Evolutionary conservation across 2,113 vertebrate genomes (phyloP), one percentile per base, ranked within the genome.

Genomic region (Nibea albiflora): DNA sequence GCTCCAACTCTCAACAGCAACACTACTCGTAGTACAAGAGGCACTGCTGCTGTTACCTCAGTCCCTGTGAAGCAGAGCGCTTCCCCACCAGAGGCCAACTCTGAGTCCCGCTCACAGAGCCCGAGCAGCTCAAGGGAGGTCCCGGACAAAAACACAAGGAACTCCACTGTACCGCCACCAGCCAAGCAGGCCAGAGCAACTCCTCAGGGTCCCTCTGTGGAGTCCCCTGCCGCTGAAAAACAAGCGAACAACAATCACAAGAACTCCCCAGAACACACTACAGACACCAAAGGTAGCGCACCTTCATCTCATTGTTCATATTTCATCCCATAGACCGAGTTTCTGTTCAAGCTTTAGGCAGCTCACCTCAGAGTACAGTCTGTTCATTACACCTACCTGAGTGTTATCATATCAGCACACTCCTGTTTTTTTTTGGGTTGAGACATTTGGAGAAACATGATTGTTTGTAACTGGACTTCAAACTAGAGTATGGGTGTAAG

Each of bases 281-380:
- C 52, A 22, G 87, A 93, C 52, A 80, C 84, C 17, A 95, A 94
- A 93, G 94, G 95, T 95, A 94, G 4, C 0, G 4, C 35, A 11
- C 3, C 24, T 20, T 49, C 42, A 46, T 35, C 39, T 26, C 7
- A 0, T 50, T 19, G 19, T n/a, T 10, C 28, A 28, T 28, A 10
- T 6, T 49, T 35, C 2, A 24, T 17, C 24, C 53, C 53, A 20
- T 1, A 49, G 20, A 15, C 19, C 26, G 20, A 46, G 44, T 16
- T 57, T 60, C 12, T 52, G 8, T 52, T 28, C 16, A 24, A 60
- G 28, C 5, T 4, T 9, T 6, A 19, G n/a, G 20, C 2, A 42
- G 19, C 19, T 28, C 15, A 26, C 15, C 49, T 16, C 17, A 4
- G 20, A 19, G 26, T 53, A 14, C 28, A 54, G 8, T 39, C 8